These are phyloP conservation scores for Turritopsis rubra DNA, from an alignment of 30 jellyfish, hydroid and myxozoan species.

Conservation along the genomic window DNA sequence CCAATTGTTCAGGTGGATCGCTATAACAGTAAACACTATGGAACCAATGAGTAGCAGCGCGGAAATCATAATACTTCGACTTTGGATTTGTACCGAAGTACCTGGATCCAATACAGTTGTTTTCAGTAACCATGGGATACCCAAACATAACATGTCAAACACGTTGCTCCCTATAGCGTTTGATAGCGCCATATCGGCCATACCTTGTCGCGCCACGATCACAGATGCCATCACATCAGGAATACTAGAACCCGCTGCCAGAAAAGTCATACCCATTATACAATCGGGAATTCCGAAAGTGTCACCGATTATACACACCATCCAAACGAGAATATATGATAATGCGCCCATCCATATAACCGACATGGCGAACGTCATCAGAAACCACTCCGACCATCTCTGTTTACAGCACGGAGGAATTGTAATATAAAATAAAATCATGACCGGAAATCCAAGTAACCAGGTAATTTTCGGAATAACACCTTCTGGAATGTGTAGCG, in stretches of 20 bases:
- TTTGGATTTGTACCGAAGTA: conserved; percentile 31
- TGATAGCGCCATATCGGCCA: conserved; percentile 88
- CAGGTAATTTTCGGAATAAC: conserved; percentile 57
- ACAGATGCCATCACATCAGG: conserved; percentile 94
- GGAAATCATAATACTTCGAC: conserved; percentile 37
- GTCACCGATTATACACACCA: conserved; percentile 81
- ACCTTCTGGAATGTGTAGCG: conserved; percentile 78
- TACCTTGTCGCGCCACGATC: conserved; percentile 81
- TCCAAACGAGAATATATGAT: conserved; percentile 87
- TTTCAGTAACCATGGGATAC: conserved; percentile 93
- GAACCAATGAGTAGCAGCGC: conserved; percentile 87
- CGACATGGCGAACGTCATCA: conserved; percentile 66
- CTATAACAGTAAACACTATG: conserved; percentile 72
- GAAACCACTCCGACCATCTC: conserved; percentile 86
- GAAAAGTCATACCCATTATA: conserved; percentile 84
- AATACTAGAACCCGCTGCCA: conserved; percentile 93
- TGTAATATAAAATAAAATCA: conserved; percentile 59
- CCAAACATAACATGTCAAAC: conserved; percentile 89
- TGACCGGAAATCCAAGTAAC: conserved; percentile 69
- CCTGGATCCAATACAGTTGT: conserved; percentile 38
- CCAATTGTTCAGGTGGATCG: conserved; percentile 93
- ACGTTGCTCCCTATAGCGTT: conserved; percentile 93
- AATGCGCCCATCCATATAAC: conserved; percentile 68
- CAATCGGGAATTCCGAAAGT: conserved; percentile 78
- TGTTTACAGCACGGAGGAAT: conserved; percentile 91